phyloP scores from a whole-genome alignment of 1,140 invertebrate species.

The Hetaerina americana region DNA sequence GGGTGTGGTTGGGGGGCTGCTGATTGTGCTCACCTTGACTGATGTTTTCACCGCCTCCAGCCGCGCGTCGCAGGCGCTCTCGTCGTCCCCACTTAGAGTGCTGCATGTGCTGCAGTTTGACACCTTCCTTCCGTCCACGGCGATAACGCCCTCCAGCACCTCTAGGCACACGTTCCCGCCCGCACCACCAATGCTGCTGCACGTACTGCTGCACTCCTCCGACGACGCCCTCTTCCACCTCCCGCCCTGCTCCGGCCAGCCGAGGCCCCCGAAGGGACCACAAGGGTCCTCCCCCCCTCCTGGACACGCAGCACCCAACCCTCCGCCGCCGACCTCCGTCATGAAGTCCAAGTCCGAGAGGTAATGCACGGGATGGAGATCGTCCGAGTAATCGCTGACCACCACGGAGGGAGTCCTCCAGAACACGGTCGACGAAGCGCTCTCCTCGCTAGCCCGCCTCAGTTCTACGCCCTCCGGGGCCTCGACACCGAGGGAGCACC shows the following conservation, averaged over 20 bases:
- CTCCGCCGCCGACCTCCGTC: background rate
- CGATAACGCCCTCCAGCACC: constrained; percentile 34
- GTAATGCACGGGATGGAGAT: constrained; percentile 25
- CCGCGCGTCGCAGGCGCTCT: constrained; percentile 24
- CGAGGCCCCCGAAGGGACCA: background rate
- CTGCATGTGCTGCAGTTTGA: constrained; percentile 49
- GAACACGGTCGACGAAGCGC: constrained; percentile 23
- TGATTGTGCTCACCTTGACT: background rate
- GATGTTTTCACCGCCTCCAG: constrained; percentile 23
- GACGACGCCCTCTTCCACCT: background rate
- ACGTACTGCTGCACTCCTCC: constrained; percentile 10
- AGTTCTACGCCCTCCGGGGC: background rate
- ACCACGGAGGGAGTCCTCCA: constrained; percentile 68
- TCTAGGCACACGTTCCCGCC: too few relatives aligned
- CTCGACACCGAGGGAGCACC: background rate
- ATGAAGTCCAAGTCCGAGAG: background rate
- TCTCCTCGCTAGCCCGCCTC: background rate
- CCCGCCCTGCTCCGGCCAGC: background rate
- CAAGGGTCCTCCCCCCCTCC: background rate
- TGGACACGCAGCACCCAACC: background rate
- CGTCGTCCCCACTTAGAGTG: constrained; percentile 52
- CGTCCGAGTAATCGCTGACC: constrained; percentile 70
- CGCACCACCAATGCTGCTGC: constrained; percentile 24
- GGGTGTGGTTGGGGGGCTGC: too few relatives aligned
- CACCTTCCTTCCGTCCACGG: constrained; percentile 39